phyloP scores from a whole-genome alignment of 2,888 invertebrate species.

The Athrips mouffetella region DNA sequence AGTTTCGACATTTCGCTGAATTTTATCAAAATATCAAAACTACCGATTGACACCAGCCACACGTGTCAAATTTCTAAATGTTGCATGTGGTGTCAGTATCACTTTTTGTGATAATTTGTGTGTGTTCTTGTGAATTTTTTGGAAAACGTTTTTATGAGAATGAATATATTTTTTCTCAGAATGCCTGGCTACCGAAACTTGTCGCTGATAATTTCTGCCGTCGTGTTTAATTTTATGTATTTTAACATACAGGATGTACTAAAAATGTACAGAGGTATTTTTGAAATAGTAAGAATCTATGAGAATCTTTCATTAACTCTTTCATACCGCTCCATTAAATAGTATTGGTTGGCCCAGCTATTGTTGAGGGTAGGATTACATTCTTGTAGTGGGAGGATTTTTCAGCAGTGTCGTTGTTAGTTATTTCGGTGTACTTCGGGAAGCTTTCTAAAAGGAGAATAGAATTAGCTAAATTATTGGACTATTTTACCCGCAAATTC shows the following conservation, averaged over 20 bases:
- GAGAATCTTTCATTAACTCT: no score
- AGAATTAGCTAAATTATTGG: no score
- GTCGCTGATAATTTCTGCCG: slow-evolving; percentile 16
- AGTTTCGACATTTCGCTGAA: slow-evolving; percentile 55
- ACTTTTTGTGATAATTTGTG: slow-evolving; percentile 41
- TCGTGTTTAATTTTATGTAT: no score
- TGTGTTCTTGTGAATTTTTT: slow-evolving; percentile 43
- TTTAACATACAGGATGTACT: no score
- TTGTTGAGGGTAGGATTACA: slow-evolving; percentile 55
- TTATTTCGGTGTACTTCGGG: slow-evolving; percentile 79
- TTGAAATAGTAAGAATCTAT: no score
- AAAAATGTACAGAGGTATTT: no score
- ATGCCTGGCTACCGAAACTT: slow-evolving; percentile 47
- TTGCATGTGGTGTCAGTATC: slow-evolving; percentile 51
- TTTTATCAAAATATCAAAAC: slow-evolving; percentile 43
- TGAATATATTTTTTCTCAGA: slow-evolving; percentile 30
- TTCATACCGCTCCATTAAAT: no score
- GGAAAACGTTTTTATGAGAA: slow-evolving; percentile 28
- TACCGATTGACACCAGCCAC: slow-evolving; percentile 49
- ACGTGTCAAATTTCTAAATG: slow-evolving; percentile 50
- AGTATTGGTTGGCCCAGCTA: slow-evolving; percentile 30
- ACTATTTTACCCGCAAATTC: no score
- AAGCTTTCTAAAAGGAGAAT: no score
- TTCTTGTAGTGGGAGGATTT: slow-evolving; percentile 71
- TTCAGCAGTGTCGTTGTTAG: slow-evolving; percentile 59